Base-by-base conservation (phyloP, 92 coral and sea anemone genomes). In the Scolanthus callimorphus region DNA sequence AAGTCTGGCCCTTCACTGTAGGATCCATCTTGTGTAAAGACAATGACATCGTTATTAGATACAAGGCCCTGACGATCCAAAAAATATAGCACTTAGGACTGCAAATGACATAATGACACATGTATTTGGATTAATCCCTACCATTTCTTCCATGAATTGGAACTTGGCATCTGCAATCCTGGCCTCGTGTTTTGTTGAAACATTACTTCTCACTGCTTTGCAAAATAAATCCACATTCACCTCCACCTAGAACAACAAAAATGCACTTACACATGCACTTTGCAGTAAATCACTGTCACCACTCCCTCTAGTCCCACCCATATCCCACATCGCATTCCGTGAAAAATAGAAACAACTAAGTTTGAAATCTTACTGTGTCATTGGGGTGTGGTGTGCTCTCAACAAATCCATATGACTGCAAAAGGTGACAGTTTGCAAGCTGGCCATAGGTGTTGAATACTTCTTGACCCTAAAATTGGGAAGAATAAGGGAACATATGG, bases 141-240 rank as follows among this genome's bases (percentile, higher is more conserved):
- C 95, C 83, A 81, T 55, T 69, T 83, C 86, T 38, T 73, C 79
- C 86, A 83, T 59, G 27, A 87, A 74, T 47, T 87, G 86, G 72
- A 87, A 84, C 65, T 87, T 83, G 1, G 90, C 76, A 51, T 73
- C 63, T 8, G 73, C n/a, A 4, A 87, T 19, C 39, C 61, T 51
- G 27, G 62, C 60, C 41, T 45, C 66, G 52, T 49, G 63, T 57
- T 67, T 65, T 28, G 69, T 37, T 1, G 73, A 17, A 13, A 34
- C 61, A 11, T 46, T 53, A 12, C 20, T 31, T 39, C 65, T 78
- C 44, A 69, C 22, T 22, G 69, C 90, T 25, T 83, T 77, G 56
- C 48, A 62, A 67, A 83, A 83, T 29, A 77, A 39, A 49, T 53
- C 52, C 48, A 88, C 51, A 27, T 96, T 83, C 17, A 84, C 65